Conservation (phyloP, 2,888 invertebrate species). For the Podabrus alpinus region DNA sequence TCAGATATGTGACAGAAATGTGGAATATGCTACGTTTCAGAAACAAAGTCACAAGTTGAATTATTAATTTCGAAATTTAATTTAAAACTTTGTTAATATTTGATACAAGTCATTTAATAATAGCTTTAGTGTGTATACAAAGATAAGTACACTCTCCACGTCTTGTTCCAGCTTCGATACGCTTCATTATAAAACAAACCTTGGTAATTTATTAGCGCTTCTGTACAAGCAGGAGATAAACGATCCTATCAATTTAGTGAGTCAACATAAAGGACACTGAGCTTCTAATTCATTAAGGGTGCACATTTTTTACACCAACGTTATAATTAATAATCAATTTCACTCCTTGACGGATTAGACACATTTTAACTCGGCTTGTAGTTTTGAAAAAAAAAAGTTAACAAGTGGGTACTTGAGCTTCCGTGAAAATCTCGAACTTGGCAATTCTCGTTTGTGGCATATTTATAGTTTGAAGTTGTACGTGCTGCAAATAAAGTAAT, state of each 20-base stretch:
- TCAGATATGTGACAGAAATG: neutral
- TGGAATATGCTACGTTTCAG: neutral
- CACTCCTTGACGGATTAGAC: neutral
- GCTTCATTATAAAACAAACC: constrained; percentile 16
- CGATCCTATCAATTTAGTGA: constrained; percentile 20
- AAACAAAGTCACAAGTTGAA: too few relatives aligned
- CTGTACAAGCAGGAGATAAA: constrained; percentile 20
- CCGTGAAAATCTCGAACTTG: neutral
- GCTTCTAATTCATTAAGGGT: constrained; percentile 14
- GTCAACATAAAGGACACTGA: constrained; percentile 19
- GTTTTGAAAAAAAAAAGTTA: neutral
- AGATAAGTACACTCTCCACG: neutral
- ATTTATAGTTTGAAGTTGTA: neutral
- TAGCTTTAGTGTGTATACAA: neutral
- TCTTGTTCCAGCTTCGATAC: constrained; percentile 7
- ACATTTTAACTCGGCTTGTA: neutral
- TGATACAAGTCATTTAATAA: neutral
- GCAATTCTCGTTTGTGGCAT: neutral
- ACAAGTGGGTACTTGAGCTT: neutral
- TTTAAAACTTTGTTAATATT: neutral
- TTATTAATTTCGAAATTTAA: neutral
- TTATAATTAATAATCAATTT: neutral
- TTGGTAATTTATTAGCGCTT: constrained; percentile 17
- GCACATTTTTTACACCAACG: neutral
- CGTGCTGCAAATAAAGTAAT: neutral